Percentiles rank a stretch among this genome's conserved stretches.
Evolutionary conservation across 2,888 invertebrate genomes (phyloP).

Genomic region (Myopa testacea): DNA sequence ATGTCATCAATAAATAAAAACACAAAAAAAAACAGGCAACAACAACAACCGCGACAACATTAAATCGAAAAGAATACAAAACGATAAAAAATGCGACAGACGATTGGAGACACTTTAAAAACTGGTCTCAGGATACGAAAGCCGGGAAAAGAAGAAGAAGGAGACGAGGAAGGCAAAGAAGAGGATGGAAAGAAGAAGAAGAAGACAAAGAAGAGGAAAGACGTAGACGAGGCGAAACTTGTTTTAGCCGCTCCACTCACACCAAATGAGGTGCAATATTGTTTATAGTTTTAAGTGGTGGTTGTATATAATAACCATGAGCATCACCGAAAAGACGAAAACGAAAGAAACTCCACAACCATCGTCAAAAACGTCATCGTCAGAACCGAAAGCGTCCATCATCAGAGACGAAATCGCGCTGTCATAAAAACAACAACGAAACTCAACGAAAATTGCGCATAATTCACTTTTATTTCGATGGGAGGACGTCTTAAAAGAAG

Average conservation of each 20-base stretch:
- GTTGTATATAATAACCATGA: constrained; percentile 6
- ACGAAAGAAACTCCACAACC: not conserved
- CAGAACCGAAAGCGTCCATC: not conserved
- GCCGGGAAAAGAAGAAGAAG: too few species aligned
- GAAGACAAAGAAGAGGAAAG: too few species aligned
- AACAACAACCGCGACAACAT: not conserved
- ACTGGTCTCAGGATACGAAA: not conserved
- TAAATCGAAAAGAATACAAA: not conserved
- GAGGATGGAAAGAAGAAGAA: too few species aligned
- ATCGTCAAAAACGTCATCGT: not conserved
- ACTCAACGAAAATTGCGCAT: constrained; percentile 29
- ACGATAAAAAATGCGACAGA: not conserved
- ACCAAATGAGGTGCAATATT: constrained; percentile 41
- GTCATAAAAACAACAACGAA: constrained; percentile 37
- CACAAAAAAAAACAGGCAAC: not conserved
- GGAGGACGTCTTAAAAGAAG: not conserved
- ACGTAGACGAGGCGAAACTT: constrained; percentile 6
- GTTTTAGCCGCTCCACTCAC: not conserved
- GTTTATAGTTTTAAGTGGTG: constrained; percentile 39
- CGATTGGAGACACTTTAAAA: constrained; percentile 4
- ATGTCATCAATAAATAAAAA: constrained; percentile 5
- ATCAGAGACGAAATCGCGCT: not conserved
- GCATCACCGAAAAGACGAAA: not conserved
- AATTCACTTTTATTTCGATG: constrained; percentile 38
- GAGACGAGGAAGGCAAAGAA: not conserved